Percentiles rank a stretch among this genome's conserved stretches.
phyloP scores from a whole-genome alignment of 2,888 invertebrate genomes.

The Amiota communis region DNA sequence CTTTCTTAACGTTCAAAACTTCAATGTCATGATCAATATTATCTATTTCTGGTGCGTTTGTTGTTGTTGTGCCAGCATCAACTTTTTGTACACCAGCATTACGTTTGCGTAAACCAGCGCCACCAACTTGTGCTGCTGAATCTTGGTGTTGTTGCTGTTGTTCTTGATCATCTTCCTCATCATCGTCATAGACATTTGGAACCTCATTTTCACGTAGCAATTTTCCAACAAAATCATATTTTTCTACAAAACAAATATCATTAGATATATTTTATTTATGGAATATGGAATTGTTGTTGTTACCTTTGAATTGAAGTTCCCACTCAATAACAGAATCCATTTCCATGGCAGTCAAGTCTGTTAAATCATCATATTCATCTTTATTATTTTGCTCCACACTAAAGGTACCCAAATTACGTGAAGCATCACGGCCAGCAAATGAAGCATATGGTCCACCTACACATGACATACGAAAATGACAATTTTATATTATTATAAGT shows the following conservation, averaged over 20 bases:
- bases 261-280: too few relatives aligned
- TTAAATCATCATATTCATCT: slow-evolving; percentile 94
- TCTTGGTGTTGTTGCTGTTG: slow-evolving; percentile 33
- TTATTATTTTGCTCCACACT: slow-evolving; percentile 85
- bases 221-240: slow-evolving; percentile 79
- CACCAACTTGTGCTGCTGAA: slow-evolving; percentile 21
- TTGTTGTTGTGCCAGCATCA: neutral
- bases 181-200: slow-evolving; percentile 92
- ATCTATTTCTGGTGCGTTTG: neutral
- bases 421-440: slow-evolving; percentile 96
- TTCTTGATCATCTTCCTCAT: slow-evolving; percentile 76
- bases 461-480: too few relatives aligned
- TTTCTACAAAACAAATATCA: too few relatives aligned
- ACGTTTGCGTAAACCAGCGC: slow-evolving; percentile 7
- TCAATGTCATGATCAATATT: neutral
- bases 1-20: neutral
- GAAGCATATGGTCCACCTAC: slow-evolving; percentile 94
- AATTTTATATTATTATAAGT: too few relatives aligned
- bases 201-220: slow-evolving; percentile 93
- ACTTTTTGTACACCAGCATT: neutral
- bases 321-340: slow-evolving; percentile 97
- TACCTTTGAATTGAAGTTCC: slow-evolving; percentile 97
- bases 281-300: too few relatives aligned
- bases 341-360: slow-evolving; percentile 92
- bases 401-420: slow-evolving; percentile 95